Base-by-base conservation (phyloP, 2,888 invertebrate genomes). In the Unio delphinus region DNA sequence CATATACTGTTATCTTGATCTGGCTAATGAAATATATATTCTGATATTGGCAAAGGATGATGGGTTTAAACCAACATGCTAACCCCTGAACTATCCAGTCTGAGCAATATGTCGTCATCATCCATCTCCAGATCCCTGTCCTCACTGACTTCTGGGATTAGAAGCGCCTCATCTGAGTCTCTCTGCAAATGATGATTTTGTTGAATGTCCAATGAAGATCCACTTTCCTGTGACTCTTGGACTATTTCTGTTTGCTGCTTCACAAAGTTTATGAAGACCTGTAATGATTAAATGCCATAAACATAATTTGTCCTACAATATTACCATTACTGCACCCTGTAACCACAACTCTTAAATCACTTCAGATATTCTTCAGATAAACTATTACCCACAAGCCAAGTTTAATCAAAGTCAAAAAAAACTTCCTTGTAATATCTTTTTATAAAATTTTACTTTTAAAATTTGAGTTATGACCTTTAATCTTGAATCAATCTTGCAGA, bases 181-280 rank as follows among this genome's bases (percentile, higher is more conserved):
- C 26, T 70, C 56, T 17, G 55, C 28, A 30, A 26, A 20, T 45
- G 65, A 59, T 54, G 28, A 20, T 55, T 69, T n/a, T 61, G 59
- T n/a, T 64, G 23, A 17, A 56, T 71, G 6, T 61, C 59, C 11
- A 15, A 8, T n/a, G 72, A 65, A 28, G 45, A 65, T n/a, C 67
- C 65, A 62, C 65, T 62, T 64, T 67, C 64, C 18, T 65, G 58
- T 20, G 55, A 57, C n/a, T 87, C 87, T 59, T 81, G 79, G 4
- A 86, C 84, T 55, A 87, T 83, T 73, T 88, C 88, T 62, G 83
- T 82, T 74, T 89, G 88, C 74, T 87, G 84, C 66, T 87, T 87
- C n/a, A 88, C 89, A 80, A 89, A 89, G 77, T 89, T 89, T 59
- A 89, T 88, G 68, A 89, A 89, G 20, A 89, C 88, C 88, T 89